A percentile compares a stretch with the other conserved stretches of the same genome.
Evolutionary conservation across 2,113 vertebrate species (phyloP).

Genomic region (Pygoscelis antarcticus): DNA sequence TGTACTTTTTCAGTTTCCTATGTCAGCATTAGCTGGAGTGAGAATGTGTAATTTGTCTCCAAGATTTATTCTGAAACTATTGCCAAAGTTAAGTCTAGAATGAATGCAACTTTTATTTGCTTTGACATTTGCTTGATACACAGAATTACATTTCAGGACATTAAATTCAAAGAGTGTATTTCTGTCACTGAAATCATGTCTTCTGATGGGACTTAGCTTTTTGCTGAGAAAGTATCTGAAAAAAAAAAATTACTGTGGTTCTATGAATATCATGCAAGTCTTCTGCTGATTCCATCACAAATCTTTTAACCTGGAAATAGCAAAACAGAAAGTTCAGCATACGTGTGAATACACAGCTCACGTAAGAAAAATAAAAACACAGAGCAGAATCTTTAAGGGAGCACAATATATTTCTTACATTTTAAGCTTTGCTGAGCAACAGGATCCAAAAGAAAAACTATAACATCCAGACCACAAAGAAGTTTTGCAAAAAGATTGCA

Average conservation of each 20-base stretch:
- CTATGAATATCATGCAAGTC: not conserved
- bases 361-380: not conserved
- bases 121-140: conserved; percentile 9
- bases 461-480: not conserved
- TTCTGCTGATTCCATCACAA: not conserved
- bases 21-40: not conserved
- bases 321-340: not conserved
- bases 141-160: conserved; percentile 11
- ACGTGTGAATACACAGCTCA: not conserved
- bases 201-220: not conserved
- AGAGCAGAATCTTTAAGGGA: not conserved
- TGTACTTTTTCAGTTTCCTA: not conserved
- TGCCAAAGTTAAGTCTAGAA: not conserved
- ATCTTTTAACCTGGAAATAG: not conserved
- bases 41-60: not conserved
- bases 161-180: not conserved
- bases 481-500: not conserved
- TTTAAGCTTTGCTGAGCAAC: not conserved
- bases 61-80: not conserved
- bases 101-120: not conserved
- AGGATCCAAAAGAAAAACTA: not conserved
- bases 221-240: not conserved
- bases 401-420: not conserved
- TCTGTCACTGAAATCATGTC: not conserved
- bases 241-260: not conserved